These are phyloP conservation scores for Phallusia fumigata DNA, from an alignment of 23 tunicate species.

Conservation along the genomic window DNA sequence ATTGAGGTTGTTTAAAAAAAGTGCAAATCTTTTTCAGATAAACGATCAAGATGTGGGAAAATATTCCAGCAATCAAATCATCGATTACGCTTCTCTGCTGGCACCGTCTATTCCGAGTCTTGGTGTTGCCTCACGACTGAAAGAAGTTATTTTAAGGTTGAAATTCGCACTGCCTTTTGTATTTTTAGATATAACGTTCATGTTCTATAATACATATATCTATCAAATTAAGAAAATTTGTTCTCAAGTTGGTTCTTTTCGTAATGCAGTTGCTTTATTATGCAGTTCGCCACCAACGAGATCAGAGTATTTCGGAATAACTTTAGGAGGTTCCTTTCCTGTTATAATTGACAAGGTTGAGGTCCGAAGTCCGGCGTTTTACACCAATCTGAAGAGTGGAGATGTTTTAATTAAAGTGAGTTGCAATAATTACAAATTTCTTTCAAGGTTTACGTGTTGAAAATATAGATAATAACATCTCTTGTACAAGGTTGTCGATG, in stretches of 20 bases:
- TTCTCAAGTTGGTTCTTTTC: no score
- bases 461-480: no score
- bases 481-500: no score
- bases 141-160: slow-evolving; percentile 38
- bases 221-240: no score
- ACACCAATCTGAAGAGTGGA: slow-evolving; percentile 25
- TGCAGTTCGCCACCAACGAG: slow-evolving; percentile 33
- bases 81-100: slow-evolving; percentile 18
- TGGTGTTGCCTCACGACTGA: slow-evolving; percentile 57
- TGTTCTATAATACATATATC: no score
- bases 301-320: slow-evolving; percentile 33
- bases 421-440: no score
- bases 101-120: slow-evolving; percentile 42
- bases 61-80: slow-evolving; percentile 35
- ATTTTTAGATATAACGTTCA: no score
- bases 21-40: slow-evolving; percentile 20
- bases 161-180: not conserved
- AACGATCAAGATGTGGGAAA: slow-evolving; percentile 45
- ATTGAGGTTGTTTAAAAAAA: no score
- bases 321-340: slow-evolving; percentile 58
- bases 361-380: slow-evolving; percentile 46
- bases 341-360: slow-evolving; percentile 55
- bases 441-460: no score
- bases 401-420: slow-evolving; percentile 65
- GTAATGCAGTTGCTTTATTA: not conserved